Evolutionary conservation across 2,113 vertebrate species (phyloP).

Genomic region (Leptosomus discolor): DNA sequence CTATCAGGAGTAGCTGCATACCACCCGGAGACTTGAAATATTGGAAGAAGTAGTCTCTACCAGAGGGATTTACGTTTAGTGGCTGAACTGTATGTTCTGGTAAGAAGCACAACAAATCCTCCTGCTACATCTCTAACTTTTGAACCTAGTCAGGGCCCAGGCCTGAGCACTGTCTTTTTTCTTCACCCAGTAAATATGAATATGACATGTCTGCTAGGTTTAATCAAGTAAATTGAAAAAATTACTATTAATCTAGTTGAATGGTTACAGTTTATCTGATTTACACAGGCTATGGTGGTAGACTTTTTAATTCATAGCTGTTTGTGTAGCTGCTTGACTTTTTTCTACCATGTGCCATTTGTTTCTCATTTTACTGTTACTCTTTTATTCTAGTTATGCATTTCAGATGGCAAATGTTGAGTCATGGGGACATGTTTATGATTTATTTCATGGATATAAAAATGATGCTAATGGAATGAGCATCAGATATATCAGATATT

Average conservation of each 20-base stretch:
- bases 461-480: background rate
- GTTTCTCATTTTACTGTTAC: background rate
- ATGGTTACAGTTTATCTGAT: background rate
- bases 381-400: background rate
- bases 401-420: background rate
- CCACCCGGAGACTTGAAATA: background rate
- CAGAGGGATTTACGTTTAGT: background rate
- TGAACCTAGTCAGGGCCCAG: background rate
- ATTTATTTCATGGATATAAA: background rate
- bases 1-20: background rate
- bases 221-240: background rate
- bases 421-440: background rate
- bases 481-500: background rate
- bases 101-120: accelerated
- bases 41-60: background rate
- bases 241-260: background rate
- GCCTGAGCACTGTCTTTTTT: background rate
- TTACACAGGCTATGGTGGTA: background rate
- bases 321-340: background rate
- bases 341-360: background rate
- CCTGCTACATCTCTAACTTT: background rate
- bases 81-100: background rate
- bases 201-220: background rate
- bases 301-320: background rate
- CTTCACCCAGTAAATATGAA: background rate